These are phyloP conservation scores for Phylloscopus trochilus DNA, from an alignment of 2,113 vertebrate genomes.

Conservation along the genomic window DNA sequence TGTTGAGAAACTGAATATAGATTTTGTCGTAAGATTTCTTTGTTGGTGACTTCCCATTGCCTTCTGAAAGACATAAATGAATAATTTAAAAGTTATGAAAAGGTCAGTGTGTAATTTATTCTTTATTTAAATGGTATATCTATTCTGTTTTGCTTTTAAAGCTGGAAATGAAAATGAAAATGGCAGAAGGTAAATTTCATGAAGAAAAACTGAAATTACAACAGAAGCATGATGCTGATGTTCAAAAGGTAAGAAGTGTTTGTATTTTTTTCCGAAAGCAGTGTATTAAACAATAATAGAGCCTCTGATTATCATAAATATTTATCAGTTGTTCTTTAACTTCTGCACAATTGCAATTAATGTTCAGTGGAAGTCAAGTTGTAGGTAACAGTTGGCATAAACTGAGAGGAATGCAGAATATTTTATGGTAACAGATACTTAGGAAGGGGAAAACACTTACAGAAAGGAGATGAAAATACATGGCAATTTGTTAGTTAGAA, in stretches of 20 bases:
- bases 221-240: conserved; percentile 87
- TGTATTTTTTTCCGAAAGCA: background rate
- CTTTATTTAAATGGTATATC: background rate
- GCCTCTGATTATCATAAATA: background rate
- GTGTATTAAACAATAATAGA: background rate
- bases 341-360: background rate
- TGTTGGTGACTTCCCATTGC: background rate
- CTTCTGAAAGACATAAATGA: background rate
- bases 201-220: conserved; percentile 92
- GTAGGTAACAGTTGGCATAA: background rate
- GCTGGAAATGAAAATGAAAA: conserved; percentile 85
- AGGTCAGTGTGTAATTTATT: background rate
- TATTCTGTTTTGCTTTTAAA: conserved; percentile 65
- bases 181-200: conserved; percentile 87
- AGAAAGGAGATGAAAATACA: background rate
- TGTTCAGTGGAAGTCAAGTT: background rate
- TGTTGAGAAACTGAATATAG: background rate
- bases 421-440: background rate
- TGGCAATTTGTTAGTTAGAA: background rate
- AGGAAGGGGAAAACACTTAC: background rate
- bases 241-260: conserved; percentile 84
- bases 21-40: background rate
- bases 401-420: background rate
- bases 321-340: background rate
- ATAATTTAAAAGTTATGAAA: background rate